Conservation (phyloP, 2,113 vertebrate genomes). For the Orthochromis indermauri region DNA sequence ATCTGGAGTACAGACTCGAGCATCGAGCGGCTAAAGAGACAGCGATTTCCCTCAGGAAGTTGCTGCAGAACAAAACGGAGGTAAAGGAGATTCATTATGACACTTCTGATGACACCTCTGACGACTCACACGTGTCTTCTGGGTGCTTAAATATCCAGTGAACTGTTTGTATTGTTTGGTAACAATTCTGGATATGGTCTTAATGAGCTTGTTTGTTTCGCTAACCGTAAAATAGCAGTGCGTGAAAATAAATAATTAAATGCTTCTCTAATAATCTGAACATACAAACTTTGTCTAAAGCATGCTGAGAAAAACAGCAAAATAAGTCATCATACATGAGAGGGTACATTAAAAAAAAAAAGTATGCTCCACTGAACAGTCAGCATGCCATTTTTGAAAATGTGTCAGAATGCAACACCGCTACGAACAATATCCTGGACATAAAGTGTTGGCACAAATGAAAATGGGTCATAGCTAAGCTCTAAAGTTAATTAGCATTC, state of each 20-base stretch:
- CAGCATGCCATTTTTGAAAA: not conserved
- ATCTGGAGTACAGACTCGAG: not conserved
- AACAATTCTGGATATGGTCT: not conserved
- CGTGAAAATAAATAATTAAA: not conserved
- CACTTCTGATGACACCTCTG: not conserved
- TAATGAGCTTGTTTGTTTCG: not conserved
- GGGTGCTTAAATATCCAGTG: not conserved
- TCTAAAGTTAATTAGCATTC: conserved; percentile 51
- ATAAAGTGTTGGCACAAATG: not conserved
- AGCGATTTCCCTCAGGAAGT: not conserved
- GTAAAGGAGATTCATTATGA: not conserved
- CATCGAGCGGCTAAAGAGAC: not conserved
- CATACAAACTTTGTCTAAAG: not conserved
- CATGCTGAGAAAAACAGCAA: not conserved
- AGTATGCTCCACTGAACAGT: not conserved
- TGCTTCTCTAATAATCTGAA: not conserved
- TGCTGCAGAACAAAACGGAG: not conserved
- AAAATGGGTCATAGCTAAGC: conserved; percentile 21
- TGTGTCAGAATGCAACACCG: not conserved
- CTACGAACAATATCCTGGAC: not conserved
- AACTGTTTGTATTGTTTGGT: not conserved
- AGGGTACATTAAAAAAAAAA: not conserved
- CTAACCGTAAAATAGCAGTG: not conserved
- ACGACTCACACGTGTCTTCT: not conserved
- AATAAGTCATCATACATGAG: not conserved